Percentiles rank a stretch among this genome's conserved stretches.
Evolutionary conservation across 1,140 invertebrate genomes (phyloP).

Genomic region (Chrysomallon squamiferum): DNA sequence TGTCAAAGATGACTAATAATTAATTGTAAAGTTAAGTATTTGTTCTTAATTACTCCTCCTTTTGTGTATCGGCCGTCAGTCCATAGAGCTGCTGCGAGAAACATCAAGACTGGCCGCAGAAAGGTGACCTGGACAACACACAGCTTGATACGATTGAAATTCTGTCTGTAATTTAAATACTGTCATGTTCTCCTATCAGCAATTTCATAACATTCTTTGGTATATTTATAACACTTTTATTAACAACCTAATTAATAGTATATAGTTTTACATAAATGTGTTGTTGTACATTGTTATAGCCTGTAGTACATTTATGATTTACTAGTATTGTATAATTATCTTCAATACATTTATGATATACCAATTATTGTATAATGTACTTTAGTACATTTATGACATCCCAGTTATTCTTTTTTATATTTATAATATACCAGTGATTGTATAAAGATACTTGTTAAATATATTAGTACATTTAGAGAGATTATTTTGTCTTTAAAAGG

Average conservation of each 20-base stretch:
- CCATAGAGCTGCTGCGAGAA: slow-evolving; percentile 5
- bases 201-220: background rate
- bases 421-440: too few species aligned
- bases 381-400: too few species aligned
- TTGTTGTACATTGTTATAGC: background rate
- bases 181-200: background rate
- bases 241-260: background rate
- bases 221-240: background rate
- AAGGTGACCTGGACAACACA: slow-evolving; percentile 5
- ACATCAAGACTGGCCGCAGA: background rate
- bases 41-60: background rate
- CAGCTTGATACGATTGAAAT: background rate
- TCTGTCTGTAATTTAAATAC: background rate
- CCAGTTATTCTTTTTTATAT: too few species aligned
- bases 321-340: background rate
- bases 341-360: too few species aligned
- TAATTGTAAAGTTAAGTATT: too few species aligned
- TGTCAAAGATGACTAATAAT: too few species aligned
- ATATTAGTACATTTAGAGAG: too few species aligned
- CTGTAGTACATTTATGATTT: background rate
- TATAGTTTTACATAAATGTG: background rate
- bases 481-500: too few species aligned
- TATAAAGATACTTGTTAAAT: too few species aligned
- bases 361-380: too few species aligned
- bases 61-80: background rate